Conservation (phyloP, 2,888 invertebrate species). For the Drosophila antonietae region DNA sequence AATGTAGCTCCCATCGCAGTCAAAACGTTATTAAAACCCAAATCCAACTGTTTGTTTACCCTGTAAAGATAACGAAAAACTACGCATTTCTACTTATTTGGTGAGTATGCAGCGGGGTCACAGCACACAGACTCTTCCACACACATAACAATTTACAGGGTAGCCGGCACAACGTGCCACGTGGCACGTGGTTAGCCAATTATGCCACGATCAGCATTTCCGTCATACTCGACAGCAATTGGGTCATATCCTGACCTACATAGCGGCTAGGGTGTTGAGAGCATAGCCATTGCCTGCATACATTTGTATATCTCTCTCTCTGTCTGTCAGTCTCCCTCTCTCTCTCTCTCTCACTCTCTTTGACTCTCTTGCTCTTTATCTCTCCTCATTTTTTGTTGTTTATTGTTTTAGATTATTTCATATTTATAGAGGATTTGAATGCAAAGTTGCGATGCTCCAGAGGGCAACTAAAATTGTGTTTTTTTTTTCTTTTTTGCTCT, state of each 20-base stretch:
- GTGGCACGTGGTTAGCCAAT: conserved; percentile 5
- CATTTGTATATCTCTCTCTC: neutral
- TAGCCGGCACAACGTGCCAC: conserved; percentile 14
- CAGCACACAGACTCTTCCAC: neutral
- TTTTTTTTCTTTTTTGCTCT: neutral
- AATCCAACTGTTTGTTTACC: conserved; percentile 6
- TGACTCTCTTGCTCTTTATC: neutral
- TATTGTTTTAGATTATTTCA: conserved; percentile 7
- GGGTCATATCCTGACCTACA: conserved; percentile 13
- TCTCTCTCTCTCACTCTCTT: neutral
- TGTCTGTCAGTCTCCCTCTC: neutral
- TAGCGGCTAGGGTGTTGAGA: conserved; percentile 2
- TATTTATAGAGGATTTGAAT: conserved; percentile 2
- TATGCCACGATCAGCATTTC: conserved; percentile 9
- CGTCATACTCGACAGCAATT: neutral
- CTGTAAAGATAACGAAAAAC: neutral
- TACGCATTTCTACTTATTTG: conserved; percentile 19
- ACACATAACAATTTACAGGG: conserved; percentile 13
- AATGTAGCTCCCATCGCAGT: conserved; percentile 6
- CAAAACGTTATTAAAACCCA: neutral
- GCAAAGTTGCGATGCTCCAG: neutral
- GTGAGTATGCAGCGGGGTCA: conserved; percentile 21
- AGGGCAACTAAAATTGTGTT: neutral
- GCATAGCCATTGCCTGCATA: neutral
- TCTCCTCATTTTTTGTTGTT: neutral